These are phyloP conservation scores for Sebastes oblongus DNA, from an alignment of 2,797 vertebrate species.

Conservation along the genomic window DNA sequence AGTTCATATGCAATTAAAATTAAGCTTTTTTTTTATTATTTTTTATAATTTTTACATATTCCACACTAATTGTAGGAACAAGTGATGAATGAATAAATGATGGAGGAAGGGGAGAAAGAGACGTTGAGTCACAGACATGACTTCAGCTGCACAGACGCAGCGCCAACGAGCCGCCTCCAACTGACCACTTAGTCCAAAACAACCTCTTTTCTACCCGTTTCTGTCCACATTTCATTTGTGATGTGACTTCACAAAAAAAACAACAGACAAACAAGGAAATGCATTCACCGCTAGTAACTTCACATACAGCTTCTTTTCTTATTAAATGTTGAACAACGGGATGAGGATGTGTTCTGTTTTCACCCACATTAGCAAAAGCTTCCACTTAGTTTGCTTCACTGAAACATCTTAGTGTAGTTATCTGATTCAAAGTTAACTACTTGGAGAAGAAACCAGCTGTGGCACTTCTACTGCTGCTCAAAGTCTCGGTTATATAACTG, in stretches of 20 bases:
- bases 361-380: not conserved
- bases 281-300: not conserved
- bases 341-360: not conserved
- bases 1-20: slow-evolving; percentile 1
- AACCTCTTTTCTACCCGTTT: slow-evolving; percentile 4
- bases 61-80: slow-evolving; percentile 38
- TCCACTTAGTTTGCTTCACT: not conserved
- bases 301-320: not conserved
- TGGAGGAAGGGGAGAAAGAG: slow-evolving; percentile 31
- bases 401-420: not conserved
- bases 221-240: slow-evolving; percentile 7
- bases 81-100: slow-evolving; percentile 39
- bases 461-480: slow-evolving; percentile 2
- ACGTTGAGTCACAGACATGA: slow-evolving; percentile 72
- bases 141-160: slow-evolving; percentile 61
- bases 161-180: slow-evolving; percentile 58
- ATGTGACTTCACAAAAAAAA: not conserved
- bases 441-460: not conserved
- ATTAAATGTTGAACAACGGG: not conserved
- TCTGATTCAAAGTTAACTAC: slow-evolving; percentile 1
- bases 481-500: slow-evolving; percentile 36
- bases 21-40: not conserved
- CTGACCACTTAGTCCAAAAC: slow-evolving; percentile 50
- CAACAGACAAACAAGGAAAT: not conserved
- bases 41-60: slow-evolving; percentile 22